Conservation (phyloP, 2,113 vertebrate species). For the Phrynosoma blainvillii region DNA sequence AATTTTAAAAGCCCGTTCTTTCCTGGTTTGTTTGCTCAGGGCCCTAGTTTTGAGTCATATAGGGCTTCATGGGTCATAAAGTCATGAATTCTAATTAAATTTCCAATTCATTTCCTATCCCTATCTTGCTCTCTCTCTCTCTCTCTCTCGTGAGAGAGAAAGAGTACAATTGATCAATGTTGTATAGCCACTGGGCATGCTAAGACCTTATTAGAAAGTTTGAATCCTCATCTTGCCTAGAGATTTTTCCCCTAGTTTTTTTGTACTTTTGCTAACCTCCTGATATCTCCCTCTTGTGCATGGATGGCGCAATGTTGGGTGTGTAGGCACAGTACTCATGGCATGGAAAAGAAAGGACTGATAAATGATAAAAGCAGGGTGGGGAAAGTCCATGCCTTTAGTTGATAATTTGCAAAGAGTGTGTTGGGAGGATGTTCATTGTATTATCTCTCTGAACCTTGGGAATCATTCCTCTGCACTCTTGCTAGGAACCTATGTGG, state of each 20-base stretch:
- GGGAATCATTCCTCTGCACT: not conserved
- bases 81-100: too few relatives aligned
- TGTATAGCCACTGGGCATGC: too few relatives aligned
- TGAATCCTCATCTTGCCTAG: not conserved
- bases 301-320: not conserved
- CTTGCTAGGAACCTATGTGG: not conserved
- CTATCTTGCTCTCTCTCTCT: too few relatives aligned
- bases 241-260: not conserved
- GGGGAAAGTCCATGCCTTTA: too few relatives aligned
- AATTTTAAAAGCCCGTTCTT: too few relatives aligned
- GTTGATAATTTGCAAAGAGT: not conserved
- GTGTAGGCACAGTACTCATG: not conserved
- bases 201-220: not conserved
- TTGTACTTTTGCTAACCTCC: not conserved
- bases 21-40: too few relatives aligned
- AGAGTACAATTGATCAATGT: too few relatives aligned
- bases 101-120: too few relatives aligned
- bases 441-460: not conserved
- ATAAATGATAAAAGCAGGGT: not conserved
- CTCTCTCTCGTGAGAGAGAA: too few relatives aligned
- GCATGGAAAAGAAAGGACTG: not conserved
- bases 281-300: not conserved
- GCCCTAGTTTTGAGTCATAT: too few relatives aligned
- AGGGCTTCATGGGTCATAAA: too few relatives aligned
- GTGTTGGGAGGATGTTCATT: not conserved